A percentile compares a stretch with the other conserved stretches of the same genome.
These are phyloP conservation scores for Anguilla pacifica DNA, from an alignment of 2,797 vertebrate genomes.

Conservation along the genomic window DNA sequence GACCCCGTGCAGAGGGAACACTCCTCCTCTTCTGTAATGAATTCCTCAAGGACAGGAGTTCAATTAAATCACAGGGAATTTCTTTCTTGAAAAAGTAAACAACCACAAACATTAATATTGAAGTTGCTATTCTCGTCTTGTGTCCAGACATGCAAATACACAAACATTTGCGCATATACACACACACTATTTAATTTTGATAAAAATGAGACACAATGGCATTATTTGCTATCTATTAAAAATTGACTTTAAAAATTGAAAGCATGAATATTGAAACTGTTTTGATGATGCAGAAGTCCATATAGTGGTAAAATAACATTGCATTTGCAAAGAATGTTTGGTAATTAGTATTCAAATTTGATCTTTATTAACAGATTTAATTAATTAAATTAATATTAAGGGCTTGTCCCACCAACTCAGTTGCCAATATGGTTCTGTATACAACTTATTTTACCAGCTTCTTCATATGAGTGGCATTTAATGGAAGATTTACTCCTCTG, in stretches of 20 bases:
- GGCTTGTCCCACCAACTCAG: neutral
- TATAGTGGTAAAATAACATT: constrained; percentile 71
- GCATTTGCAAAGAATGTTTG: constrained; percentile 42
- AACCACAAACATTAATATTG: constrained; percentile 57
- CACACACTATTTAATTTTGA: neutral
- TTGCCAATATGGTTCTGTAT: neutral
- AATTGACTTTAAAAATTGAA: neutral
- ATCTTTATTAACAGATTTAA: neutral
- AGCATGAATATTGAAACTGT: neutral
- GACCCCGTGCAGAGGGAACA: constrained; percentile 52
- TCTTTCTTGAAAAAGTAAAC: constrained; percentile 73
- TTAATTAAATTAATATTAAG: neutral
- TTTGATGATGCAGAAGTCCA: constrained; percentile 60
- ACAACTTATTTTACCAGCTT: neutral
- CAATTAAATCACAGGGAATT: constrained; percentile 71
- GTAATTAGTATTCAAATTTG: neutral
- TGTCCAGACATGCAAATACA: neutral
- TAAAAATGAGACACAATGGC: neutral
- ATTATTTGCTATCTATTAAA: neutral
- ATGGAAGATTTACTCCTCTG: constrained; percentile 2
- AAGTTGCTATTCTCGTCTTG: constrained; percentile 45
- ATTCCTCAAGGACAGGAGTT: constrained; percentile 69
- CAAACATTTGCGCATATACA: neutral
- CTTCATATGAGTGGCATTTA: constrained; percentile 16
- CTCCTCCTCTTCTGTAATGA: constrained; percentile 68